Base-by-base conservation (phyloP, 2,797 vertebrate genomes). In the Cheirogaleus major region DNA sequence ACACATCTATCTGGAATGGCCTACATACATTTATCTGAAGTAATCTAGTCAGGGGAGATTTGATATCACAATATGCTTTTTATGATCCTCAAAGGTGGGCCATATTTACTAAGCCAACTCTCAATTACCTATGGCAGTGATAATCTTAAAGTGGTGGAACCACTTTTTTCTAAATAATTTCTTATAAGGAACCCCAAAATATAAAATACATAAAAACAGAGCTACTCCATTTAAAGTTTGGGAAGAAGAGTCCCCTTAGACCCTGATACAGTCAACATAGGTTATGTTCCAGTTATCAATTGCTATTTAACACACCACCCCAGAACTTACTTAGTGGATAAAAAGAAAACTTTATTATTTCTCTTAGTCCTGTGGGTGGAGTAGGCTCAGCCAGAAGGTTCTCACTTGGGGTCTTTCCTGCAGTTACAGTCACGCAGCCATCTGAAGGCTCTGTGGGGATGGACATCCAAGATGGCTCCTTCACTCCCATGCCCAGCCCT, bases 21-120 rank as follows among this genome's bases (percentile, higher is more conserved):
- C 45, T 55, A 92, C 75, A 57, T 95, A 80, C 70, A 79, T 94
- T 92, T 95, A 50, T 96, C 84, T 72, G 35, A 96, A 48, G 20
- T 35, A 85, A 65, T 48, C 63, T 82, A 45, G 41, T 72, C 55
- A 93, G 79, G 18, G 61, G 75, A 92, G 84, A 86, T 80, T 32
- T 95, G 18, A 83, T 70, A 22, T 52, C 57, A 82, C 25, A 18
- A 13, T 75, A n/a, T 38, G 30, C 14, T 85, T 86, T 80, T 78
- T 82, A 86, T 79, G 41, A 69, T 67, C 61, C 25, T 63, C 90
- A 41, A 30, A 14, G 15, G 15, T 76, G n/a, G 27, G 52, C 13
- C 27, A 4, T 82, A 38, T 93, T 93, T 91, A 91, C 25, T 95
- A 76, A 84, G 32, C 35, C 83, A 94, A 57, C 1, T 59, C 57